Percentiles rank a stretch among this genome's conserved stretches.
Evolutionary conservation across 2,113 vertebrate genomes (phyloP).

Genomic region (Arenaria interpres): DNA sequence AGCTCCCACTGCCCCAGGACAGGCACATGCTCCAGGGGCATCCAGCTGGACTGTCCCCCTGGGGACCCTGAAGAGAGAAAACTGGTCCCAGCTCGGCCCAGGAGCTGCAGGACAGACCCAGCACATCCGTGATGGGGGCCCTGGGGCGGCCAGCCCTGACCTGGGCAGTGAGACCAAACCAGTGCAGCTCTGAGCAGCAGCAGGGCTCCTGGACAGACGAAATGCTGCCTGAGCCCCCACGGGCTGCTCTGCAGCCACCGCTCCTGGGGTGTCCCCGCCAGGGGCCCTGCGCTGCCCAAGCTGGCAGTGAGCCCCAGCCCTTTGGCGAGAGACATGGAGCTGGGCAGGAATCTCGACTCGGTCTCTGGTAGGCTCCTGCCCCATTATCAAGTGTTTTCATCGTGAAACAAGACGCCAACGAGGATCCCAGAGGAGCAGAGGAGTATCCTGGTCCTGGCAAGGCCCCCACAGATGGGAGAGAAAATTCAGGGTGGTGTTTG

Average conservation of each 20-base stretch:
- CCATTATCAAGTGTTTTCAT: neutral
- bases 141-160: rapidly evolving
- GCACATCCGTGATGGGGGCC: rapidly evolving
- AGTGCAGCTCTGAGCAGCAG: rapidly evolving
- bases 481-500: neutral
- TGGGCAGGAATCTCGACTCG: neutral
- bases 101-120: neutral
- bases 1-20: rapidly evolving
- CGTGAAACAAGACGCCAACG: neutral
- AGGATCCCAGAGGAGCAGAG: neutral
- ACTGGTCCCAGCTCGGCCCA: neutral
- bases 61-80: neutral
- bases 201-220: rapidly evolving
- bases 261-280: rapidly evolving
- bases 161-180: neutral
- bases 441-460: neutral
- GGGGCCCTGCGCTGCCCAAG: neutral
- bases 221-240: rapidly evolving
- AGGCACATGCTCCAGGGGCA: too few species aligned
- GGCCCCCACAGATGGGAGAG: neutral
- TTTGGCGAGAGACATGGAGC: neutral
- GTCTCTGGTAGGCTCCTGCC: neutral
- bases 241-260: neutral
- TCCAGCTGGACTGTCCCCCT: neutral
- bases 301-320: neutral